Evolutionary conservation across 2,113 vertebrate genomes (phyloP).

Genomic region (Microcebus murinus): DNA sequence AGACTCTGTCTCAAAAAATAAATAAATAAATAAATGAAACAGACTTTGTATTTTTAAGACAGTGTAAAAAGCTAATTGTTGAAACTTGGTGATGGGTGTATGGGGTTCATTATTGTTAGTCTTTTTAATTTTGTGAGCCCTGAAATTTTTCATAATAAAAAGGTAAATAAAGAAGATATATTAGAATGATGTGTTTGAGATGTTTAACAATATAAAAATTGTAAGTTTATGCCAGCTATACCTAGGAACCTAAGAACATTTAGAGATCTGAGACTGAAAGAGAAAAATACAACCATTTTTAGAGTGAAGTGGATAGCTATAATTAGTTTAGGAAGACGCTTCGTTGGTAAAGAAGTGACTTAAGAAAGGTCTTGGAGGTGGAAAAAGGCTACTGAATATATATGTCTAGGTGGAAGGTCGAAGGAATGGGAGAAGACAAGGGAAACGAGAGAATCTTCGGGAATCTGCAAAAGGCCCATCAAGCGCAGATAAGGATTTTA

Average conservation of each 20-base stretch:
- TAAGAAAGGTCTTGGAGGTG: neutral
- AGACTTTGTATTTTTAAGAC: neutral
- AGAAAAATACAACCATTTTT: neutral
- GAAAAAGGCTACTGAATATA: neutral
- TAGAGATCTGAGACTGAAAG: neutral
- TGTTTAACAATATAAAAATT: neutral
- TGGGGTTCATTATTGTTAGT: neutral
- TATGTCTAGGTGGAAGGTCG: neutral
- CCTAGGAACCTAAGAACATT: neutral
- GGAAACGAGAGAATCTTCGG: neutral
- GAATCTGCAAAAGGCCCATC: neutral
- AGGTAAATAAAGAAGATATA: neutral
- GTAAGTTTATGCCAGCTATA: neutral
- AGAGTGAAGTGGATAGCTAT: neutral
- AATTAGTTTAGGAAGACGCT: neutral
- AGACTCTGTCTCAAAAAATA: too few species aligned
- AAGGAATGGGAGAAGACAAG: neutral
- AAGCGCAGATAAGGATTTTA: neutral
- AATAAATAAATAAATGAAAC: neutral
- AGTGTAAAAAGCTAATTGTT: neutral
- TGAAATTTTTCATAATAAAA: conserved; percentile 25
- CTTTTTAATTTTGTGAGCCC: neutral
- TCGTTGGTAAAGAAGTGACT: neutral
- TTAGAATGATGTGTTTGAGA: neutral
- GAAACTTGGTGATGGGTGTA: neutral